A percentile compares a stretch with the other conserved stretches of the same genome.
Conservation (phyloP, 2,888 invertebrate genomes). For the Synergus japonicus region DNA sequence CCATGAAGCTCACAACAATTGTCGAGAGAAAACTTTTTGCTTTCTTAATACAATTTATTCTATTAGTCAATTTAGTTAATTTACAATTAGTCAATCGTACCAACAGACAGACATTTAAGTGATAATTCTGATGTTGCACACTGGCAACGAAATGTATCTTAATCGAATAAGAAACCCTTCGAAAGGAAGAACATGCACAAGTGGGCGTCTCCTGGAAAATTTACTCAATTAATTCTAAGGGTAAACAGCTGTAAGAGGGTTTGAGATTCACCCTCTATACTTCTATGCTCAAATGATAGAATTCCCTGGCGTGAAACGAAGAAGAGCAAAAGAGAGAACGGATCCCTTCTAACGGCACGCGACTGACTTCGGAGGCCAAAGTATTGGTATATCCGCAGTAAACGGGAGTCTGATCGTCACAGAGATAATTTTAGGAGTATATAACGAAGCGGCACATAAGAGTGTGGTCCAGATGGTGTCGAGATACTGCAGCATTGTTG, state of each 20-base stretch:
- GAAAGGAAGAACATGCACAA: constrained; percentile 8
- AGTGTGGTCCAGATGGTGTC: constrained; percentile 68
- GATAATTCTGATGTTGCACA: neutral
- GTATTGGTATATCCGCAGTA: constrained; percentile 39
- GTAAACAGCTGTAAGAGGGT: constrained; percentile 38
- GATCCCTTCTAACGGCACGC: constrained; percentile 40
- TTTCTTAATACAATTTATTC: constrained; percentile 7
- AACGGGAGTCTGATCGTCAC: constrained; percentile 39
- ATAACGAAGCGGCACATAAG: constrained; percentile 50
- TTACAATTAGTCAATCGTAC: too few species aligned
- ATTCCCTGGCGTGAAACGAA: constrained; percentile 24
- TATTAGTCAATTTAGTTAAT: neutral
- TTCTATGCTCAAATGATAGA: constrained; percentile 10
- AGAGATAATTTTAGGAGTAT: constrained; percentile 70
- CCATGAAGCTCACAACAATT: neutral
- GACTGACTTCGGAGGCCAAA: constrained; percentile 31
- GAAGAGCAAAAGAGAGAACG: constrained; percentile 23
- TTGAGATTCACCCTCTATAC: constrained; percentile 19
- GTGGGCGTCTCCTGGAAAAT: constrained; percentile 6
- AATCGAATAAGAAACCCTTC: neutral
- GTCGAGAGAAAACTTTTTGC: neutral
- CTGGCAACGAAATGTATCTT: neutral
- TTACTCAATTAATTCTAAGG: constrained; percentile 36
- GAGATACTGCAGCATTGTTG: constrained; percentile 57
- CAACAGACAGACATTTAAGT: too few species aligned